Evolutionary conservation across 92 coral and sea anemone genomes (phyloP), one percentile per base, ranked within the genome.

Genomic region (Muricea muricata): DNA sequence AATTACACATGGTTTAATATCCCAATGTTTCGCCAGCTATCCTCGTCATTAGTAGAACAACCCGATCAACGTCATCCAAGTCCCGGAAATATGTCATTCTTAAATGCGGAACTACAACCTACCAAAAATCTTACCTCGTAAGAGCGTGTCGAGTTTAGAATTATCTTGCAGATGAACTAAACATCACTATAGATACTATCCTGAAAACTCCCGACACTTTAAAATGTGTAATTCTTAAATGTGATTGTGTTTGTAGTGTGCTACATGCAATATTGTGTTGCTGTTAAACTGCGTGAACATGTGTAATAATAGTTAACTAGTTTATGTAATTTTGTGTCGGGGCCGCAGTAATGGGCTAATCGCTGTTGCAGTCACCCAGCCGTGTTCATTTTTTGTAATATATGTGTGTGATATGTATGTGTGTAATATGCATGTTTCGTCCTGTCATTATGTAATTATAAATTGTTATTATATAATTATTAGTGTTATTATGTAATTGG

Each of bases 1-100:
- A 80, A 85, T 80, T 74, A 74, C 81, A 57, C 81, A 87, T 81
- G 76, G 67, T 76, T 55, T 73, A 82, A 73, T 87, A 50, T 50
- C 58, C 58, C 58, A 15, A 87, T 18, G 86, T 65, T 73, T 78
- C 72, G 77, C 86, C 82, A 29, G 81, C 67, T 60, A 35, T 57
- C 69, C 14, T 81, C 72, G 65, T 79, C 55, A 65, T 17, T 48
- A 31, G 33, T 13, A 87, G 90, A 80, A 61, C 60, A 50, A 80
- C 90, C 26, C 25, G 86, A 67, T 72, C 86, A 48, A 69, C 78
- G 32, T 79, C 75, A 48, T 55, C 78, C 57, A 72, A 65, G 39
- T 35, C 77, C 55, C 60, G 73, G 74, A 73, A 82, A 58, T 75
- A 56, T 87, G 73, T 87, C 26, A 82, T 86, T 65, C 82, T 33